phyloP scores from a whole-genome alignment of 2,797 vertebrate genomes.

The Acanthornis magna region DNA sequence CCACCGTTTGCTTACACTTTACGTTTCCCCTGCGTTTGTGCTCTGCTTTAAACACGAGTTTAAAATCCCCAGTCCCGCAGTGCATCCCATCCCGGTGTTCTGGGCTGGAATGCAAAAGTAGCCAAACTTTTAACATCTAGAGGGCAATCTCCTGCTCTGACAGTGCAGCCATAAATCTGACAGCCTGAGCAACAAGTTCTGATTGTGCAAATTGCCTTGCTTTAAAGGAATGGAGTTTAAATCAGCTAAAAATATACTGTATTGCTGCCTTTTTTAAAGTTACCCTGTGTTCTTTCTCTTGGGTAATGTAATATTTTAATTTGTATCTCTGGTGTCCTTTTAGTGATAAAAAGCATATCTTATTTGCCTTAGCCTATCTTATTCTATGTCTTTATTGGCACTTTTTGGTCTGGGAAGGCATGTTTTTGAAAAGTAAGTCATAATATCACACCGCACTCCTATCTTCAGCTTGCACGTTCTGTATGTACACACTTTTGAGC shows the following conservation, averaged over 20 bases:
- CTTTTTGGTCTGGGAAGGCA: not conserved
- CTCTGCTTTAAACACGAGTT: not conserved
- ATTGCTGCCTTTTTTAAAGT: not conserved
- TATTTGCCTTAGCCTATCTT: not conserved
- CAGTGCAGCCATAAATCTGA: not conserved
- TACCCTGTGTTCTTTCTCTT: not conserved
- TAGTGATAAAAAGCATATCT: not conserved
- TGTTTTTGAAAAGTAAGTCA: not conserved
- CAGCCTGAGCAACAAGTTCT: conserved; percentile 6
- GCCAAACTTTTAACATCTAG: conserved; percentile 48
- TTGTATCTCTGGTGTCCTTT: not conserved
- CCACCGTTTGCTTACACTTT: not conserved
- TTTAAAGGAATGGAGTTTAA: not conserved
- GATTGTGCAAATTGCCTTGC: not conserved
- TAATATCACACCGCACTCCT: not conserved
- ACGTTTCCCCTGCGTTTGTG: not conserved
- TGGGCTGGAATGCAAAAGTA: not conserved
- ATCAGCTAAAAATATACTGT: not conserved
- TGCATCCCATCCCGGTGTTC: not conserved
- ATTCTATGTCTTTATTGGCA: not conserved
- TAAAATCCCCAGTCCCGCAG: not conserved
- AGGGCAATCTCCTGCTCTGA: conserved; percentile 39
- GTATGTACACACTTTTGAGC: not conserved
- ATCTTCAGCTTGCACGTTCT: not conserved
- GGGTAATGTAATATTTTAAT: not conserved